Base-by-base conservation (phyloP, 2,797 vertebrate genomes). In the Sandelia bainsii region DNA sequence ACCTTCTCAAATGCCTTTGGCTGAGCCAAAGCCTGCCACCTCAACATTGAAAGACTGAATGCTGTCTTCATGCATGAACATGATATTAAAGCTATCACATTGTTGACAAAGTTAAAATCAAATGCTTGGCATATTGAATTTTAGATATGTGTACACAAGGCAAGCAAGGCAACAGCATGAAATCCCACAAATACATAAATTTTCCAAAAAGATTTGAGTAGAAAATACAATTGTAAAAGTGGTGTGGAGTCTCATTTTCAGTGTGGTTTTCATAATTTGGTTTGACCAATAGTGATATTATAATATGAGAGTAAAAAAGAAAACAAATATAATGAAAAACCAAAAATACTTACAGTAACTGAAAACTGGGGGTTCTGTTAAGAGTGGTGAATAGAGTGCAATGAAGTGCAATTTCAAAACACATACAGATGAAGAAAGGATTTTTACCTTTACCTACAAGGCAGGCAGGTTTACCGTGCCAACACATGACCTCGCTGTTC, bases 21-120 rank as follows among this genome's bases (percentile, higher is more conserved):
- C 77, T 27, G n/a, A 69, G 57, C 48, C 19, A 23, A 34, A 76
- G 62, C 71, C 45, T 49, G 17, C 44, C 62, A 57, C 70, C 45
- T 75, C 44, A 56, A 66, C 52, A 72, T 70, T 58, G 62, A 81
- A 73, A 72, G 57, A 70, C 80, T 58, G 56, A 81, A 87, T 56
- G 77, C 64, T 74, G 74, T 79, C 59, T 83, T 84, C 88, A 88
- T 86, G 89, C 84, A 84, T 76, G 85, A 79, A 8, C 17, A 85
- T 90, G 80, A 73, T 70, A 82, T 89, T 89, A 91, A 91, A 91
- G 91, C 86, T 91, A 85, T 89, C 61, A 50, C 84, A 67, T 27
- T 72, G 78, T 56, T 60, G 64, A 76, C 14, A 67, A 79, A 80
- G 49, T 65, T 49, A 51, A 79, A 16, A 81, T 69, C 25, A 62